Percentiles rank a stretch among this genome's conserved stretches.
Evolutionary conservation across 1,140 invertebrate genomes (phyloP).

Genomic region (Bathynomus jamesi): DNA sequence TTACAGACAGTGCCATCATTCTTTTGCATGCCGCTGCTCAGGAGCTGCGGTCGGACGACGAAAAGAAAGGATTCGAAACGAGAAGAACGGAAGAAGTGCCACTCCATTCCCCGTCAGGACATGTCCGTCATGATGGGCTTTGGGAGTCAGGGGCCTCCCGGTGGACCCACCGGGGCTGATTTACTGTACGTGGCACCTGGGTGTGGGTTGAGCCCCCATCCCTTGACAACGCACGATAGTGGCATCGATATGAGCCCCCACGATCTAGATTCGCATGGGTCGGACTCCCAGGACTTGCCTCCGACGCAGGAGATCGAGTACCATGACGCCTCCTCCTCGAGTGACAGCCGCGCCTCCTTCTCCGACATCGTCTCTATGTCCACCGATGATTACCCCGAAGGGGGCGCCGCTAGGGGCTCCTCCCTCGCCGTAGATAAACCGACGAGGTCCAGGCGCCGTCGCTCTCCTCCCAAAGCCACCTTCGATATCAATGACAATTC

Average conservation of each 20-base stretch:
- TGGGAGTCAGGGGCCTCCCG: neutral
- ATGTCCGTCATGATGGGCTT: neutral
- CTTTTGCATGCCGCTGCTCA: too few relatives aligned
- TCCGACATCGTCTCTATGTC: neutral
- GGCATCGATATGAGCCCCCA: neutral
- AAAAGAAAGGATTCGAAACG: too few relatives aligned
- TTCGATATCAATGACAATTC: conserved; percentile 20
- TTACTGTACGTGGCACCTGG: neutral
- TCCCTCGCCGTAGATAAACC: neutral
- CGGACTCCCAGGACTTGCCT: neutral
- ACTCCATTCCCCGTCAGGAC: neutral
- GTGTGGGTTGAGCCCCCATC: neutral
- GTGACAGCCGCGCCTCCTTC: neutral
- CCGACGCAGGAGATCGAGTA: neutral
- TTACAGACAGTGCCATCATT: too few relatives aligned
- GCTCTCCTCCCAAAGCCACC: conserved; percentile 3
- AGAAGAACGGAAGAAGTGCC: too few relatives aligned
- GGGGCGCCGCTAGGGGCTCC: neutral
- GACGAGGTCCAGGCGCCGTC: neutral
- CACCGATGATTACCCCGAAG: neutral
- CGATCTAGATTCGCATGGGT: neutral
- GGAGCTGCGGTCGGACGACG: too few relatives aligned
- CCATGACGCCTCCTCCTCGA: neutral
- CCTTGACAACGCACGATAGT: neutral
- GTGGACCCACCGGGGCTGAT: neutral